These are phyloP conservation scores for Dinomys branickii DNA, from an alignment of 2,113 vertebrate genomes.

Conservation along the genomic window DNA sequence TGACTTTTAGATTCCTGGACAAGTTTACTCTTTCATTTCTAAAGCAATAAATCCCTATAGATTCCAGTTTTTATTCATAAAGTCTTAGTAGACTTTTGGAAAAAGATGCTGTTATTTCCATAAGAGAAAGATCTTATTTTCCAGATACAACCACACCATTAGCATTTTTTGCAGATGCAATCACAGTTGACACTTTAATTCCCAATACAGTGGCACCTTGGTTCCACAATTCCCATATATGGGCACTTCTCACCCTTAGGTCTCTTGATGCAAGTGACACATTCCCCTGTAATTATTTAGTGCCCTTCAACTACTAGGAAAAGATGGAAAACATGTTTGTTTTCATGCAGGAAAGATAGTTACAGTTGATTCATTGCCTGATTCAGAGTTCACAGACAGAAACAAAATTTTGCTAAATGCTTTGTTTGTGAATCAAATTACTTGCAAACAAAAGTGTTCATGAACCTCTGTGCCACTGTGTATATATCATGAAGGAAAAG, in stretches of 20 bases:
- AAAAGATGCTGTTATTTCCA: not conserved
- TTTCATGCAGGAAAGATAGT: not conserved
- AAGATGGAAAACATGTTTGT: not conserved
- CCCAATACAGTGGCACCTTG: not conserved
- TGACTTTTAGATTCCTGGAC: not conserved
- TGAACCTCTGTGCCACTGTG: not conserved
- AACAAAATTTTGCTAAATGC: not conserved
- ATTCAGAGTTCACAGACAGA: not conserved
- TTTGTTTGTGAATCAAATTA: not conserved
- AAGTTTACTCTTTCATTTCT: constrained; percentile 20
- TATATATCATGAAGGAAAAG: not conserved
- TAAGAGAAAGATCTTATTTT: not conserved
- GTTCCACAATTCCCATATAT: not conserved
- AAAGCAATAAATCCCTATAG: not conserved
- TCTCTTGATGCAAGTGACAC: not conserved
- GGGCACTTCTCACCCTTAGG: not conserved
- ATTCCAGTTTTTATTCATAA: constrained; percentile 10
- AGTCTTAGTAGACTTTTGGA: not conserved
- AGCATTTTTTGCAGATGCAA: not conserved
- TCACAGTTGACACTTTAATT: not conserved
- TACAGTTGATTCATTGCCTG: not conserved
- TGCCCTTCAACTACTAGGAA: not conserved
- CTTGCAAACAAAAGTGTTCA: not conserved
- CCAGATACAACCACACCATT: not conserved
- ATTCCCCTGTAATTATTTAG: not conserved